phyloP scores from a whole-genome alignment of 2,113 vertebrate species.

The Atherinomorus stipes region DNA sequence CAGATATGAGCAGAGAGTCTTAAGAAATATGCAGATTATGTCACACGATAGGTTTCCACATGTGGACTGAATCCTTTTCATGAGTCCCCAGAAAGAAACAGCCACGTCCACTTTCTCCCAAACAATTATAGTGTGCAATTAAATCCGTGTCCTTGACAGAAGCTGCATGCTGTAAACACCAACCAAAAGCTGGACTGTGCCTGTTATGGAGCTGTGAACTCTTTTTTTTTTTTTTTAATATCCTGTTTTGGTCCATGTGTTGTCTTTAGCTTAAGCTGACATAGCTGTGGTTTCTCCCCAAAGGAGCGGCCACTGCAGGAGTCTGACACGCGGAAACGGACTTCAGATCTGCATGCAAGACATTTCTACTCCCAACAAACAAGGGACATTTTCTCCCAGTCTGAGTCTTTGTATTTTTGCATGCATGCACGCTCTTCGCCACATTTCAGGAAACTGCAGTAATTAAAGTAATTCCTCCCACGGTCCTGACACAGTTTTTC shows the following conservation, averaged over 20 bases:
- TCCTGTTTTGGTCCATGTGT: slow-evolving; percentile 69
- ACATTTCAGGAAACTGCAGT: not conserved
- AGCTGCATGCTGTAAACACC: slow-evolving; percentile 59
- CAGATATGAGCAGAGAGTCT: not conserved
- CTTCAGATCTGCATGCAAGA: slow-evolving; percentile 31
- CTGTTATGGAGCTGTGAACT: slow-evolving; percentile 68
- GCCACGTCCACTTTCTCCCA: slow-evolving; percentile 44
- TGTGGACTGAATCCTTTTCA: slow-evolving; percentile 14
- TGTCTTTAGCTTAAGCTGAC: slow-evolving; percentile 70
- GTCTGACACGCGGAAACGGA: slow-evolving; percentile 22
- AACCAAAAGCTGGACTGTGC: slow-evolving; percentile 44
- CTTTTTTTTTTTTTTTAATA: slow-evolving; percentile 63
- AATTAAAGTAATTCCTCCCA: not conserved
- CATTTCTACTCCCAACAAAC: slow-evolving; percentile 32
- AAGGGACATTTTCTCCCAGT: slow-evolving; percentile 26
- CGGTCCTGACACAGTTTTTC: not conserved
- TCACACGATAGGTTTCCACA: slow-evolving; percentile 1
- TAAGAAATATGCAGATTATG: not conserved
- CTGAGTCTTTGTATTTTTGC: slow-evolving; percentile 1
- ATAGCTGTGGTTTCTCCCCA: slow-evolving; percentile 73
- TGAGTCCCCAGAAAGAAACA: slow-evolving; percentile 15
- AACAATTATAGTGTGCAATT: slow-evolving; percentile 42
- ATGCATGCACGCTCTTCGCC: slow-evolving; percentile 14
- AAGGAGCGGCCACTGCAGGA: slow-evolving; percentile 52
- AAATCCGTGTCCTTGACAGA: slow-evolving; percentile 47